Conservation (phyloP, 2,797 vertebrate genomes). For the Okamejei kenojei region DNA sequence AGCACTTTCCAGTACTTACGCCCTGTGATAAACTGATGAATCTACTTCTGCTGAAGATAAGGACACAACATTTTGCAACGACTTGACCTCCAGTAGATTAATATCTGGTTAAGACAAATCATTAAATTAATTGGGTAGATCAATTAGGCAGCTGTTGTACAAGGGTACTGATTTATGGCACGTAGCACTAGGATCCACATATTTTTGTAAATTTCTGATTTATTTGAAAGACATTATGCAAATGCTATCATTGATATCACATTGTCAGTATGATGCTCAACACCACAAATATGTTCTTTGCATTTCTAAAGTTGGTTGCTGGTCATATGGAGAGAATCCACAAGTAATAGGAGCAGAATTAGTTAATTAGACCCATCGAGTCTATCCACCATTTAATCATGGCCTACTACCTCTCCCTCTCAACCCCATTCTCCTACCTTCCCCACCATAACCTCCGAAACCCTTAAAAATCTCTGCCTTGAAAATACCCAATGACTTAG, state of each 20-base stretch:
- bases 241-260: not conserved
- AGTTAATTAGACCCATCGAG: too few relatives aligned
- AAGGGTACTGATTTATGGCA: not conserved
- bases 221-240: not conserved
- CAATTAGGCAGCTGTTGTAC: not conserved
- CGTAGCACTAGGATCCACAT: not conserved
- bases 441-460: too few relatives aligned
- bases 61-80: not conserved
- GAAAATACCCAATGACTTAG: too few relatives aligned
- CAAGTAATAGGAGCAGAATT: too few relatives aligned
- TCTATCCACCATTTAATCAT: too few relatives aligned
- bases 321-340: not conserved
- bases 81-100: not conserved
- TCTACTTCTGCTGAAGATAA: not conserved
- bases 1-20: not conserved
- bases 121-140: not conserved
- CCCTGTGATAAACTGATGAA: not conserved
- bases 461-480: too few relatives aligned
- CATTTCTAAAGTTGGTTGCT: not conserved
- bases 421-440: too few relatives aligned
- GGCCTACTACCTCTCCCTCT: too few relatives aligned
- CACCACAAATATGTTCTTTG: not conserved
- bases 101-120: not conserved
- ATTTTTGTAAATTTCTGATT: not conserved
- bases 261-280: not conserved